Evolutionary conservation across 1,140 invertebrate genomes (phyloP).

Genomic region (Drosophila bocqueti): DNA sequence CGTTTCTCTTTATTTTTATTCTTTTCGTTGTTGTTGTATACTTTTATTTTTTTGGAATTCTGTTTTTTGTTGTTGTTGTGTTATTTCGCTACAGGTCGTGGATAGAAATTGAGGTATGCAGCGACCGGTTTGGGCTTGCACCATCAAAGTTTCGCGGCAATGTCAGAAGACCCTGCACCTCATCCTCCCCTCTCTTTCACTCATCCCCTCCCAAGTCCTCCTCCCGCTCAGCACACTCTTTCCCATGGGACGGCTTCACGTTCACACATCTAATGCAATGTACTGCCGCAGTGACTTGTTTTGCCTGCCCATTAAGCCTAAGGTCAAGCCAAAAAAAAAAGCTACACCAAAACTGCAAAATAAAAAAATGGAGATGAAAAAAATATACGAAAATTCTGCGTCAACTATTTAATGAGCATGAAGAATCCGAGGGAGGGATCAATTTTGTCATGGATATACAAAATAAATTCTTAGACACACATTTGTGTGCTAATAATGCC

Average conservation of each 20-base stretch:
- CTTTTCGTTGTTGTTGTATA: conserved; percentile 42
- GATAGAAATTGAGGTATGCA: conserved; percentile 82
- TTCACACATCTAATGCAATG: conserved; percentile 76
- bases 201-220: conserved; percentile 1
- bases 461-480: conserved; percentile 31
- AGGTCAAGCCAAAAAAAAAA: conserved; percentile 61
- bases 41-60: conserved; percentile 38
- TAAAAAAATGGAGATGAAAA: conserved; percentile 4
- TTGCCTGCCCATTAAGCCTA: conserved; percentile 71
- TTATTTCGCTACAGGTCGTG: conserved; percentile 74
- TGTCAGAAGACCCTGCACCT: conserved; percentile 35
- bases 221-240: conserved; percentile 4
- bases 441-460: conserved; percentile 53
- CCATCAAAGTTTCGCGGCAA: conserved; percentile 61
- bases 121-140: conserved; percentile 79
- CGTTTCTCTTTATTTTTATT: conserved; percentile 77
- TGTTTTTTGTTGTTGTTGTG: conserved; percentile 32
- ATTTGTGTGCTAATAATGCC: conserved; percentile 17
- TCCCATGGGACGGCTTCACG: conserved; percentile 54
- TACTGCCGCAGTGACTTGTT: conserved; percentile 66
- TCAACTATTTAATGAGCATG: conserved; percentile 75
- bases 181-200: conserved; percentile 21
- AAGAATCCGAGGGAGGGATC: conserved; percentile 49
- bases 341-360: conserved; percentile 22
- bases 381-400: conserved; percentile 65